A percentile compares a stretch with the other conserved stretches of the same genome.
These are phyloP conservation scores for Adineta ricciae DNA, from an alignment of 2,888 invertebrate species.

Conservation along the genomic window DNA sequence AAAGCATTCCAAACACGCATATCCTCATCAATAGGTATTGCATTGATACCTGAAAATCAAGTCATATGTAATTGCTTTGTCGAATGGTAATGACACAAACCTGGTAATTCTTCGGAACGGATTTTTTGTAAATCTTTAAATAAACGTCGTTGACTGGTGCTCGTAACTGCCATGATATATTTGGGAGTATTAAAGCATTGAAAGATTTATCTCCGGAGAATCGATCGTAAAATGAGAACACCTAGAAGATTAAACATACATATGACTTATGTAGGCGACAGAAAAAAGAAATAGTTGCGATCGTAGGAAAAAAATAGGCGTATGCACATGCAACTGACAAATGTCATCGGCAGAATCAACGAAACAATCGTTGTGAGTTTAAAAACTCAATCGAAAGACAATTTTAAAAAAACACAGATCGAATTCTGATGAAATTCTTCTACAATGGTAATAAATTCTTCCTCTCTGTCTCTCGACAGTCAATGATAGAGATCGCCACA, in stretches of 20 bases:
- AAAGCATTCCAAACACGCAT: constrained; percentile 11
- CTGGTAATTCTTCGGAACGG: background rate
- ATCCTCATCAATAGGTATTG: background rate
- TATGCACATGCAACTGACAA: background rate
- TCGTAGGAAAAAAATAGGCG: background rate
- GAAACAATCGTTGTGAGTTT: background rate
- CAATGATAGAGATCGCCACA: background rate
- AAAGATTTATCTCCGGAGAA: background rate
- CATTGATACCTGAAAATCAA: background rate
- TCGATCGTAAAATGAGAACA: background rate
- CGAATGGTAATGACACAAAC: no score
- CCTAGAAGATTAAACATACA: background rate
- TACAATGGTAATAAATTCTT: no score
- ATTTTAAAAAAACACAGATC: background rate
- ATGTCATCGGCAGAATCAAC: background rate
- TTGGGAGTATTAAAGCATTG: background rate
- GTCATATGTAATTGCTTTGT: background rate
- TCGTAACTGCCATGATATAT: background rate
- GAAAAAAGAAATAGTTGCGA: background rate
- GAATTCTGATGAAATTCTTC: background rate
- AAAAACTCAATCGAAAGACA: background rate
- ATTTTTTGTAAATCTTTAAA: constrained; percentile 3
- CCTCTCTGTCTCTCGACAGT: background rate
- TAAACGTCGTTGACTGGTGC: background rate
- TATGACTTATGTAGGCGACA: background rate